Percentiles rank a stretch among this genome's conserved stretches.
Evolutionary conservation across 2,888 invertebrate species (phyloP).

Genomic region (Platycheirus albimanus): DNA sequence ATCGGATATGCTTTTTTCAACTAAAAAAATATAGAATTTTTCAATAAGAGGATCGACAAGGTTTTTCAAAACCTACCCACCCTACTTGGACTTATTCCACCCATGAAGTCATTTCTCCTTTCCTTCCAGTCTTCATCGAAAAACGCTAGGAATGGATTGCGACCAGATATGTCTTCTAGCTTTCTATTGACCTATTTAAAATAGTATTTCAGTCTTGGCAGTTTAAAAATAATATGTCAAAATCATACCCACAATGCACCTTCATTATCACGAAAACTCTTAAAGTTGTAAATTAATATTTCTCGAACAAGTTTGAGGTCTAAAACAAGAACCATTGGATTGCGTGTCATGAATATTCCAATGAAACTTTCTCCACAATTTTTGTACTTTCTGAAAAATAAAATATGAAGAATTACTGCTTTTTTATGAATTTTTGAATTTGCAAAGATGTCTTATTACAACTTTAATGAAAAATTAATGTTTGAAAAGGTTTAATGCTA

Average conservation of each 20-base stretch:
- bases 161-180: conserved; percentile 75
- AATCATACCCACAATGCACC: conserved; percentile 50
- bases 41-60: too few species aligned
- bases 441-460: too few species aligned
- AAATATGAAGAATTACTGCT: background rate
- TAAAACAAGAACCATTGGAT: conserved; percentile 78
- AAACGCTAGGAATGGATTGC: conserved; percentile 77
- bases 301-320: conserved; percentile 78
- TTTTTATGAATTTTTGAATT: background rate
- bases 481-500: too few species aligned
- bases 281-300: conserved; percentile 77
- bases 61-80: too few species aligned
- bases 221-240: background rate
- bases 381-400: conserved; percentile 30
- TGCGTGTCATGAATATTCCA: conserved; percentile 79
- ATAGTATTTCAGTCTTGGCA: background rate
- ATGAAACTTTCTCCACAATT: conserved; percentile 74
- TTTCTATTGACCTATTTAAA: conserved; percentile 45
- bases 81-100: conserved; percentile 66
- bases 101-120: conserved; percentile 74
- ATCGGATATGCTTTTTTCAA: conserved; percentile 76
- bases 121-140: conserved; percentile 77
- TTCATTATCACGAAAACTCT: conserved; percentile 73
- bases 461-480: too few species aligned
- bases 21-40: too few species aligned